These are phyloP conservation scores for Elephantulus edwardii DNA, from an alignment of 2,113 vertebrate species.

Conservation along the genomic window DNA sequence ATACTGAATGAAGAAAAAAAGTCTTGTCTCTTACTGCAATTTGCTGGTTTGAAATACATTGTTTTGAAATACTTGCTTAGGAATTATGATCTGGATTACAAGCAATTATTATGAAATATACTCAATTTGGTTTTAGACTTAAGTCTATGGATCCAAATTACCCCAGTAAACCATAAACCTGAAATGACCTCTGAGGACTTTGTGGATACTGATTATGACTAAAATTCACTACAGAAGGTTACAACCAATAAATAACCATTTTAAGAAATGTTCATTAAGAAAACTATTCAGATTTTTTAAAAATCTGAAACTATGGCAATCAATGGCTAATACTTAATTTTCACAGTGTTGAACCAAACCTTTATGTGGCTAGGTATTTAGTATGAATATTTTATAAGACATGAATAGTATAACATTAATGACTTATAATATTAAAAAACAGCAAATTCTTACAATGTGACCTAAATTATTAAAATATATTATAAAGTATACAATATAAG, in stretches of 20 bases:
- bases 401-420: background rate
- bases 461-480: background rate
- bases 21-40: background rate
- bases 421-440: background rate
- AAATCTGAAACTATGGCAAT: background rate
- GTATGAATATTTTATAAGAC: background rate
- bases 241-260: background rate
- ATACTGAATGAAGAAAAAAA: background rate
- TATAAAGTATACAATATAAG: background rate
- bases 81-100: background rate
- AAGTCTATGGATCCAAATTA: background rate
- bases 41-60: no score
- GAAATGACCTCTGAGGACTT: background rate
- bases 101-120: background rate
- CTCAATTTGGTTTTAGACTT: background rate
- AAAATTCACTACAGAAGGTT: background rate
- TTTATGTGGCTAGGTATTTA: background rate
- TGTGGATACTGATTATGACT: background rate
- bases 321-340: slow-evolving; percentile 9
- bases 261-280: slow-evolving; percentile 7
- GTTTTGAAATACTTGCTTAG: background rate
- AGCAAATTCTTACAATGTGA: slow-evolving; percentile 20
- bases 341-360: background rate
- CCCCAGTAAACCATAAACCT: background rate
- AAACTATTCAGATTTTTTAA: background rate